phyloP scores from a whole-genome alignment of 1,140 invertebrate genomes.

The Episyrphus balteatus region DNA sequence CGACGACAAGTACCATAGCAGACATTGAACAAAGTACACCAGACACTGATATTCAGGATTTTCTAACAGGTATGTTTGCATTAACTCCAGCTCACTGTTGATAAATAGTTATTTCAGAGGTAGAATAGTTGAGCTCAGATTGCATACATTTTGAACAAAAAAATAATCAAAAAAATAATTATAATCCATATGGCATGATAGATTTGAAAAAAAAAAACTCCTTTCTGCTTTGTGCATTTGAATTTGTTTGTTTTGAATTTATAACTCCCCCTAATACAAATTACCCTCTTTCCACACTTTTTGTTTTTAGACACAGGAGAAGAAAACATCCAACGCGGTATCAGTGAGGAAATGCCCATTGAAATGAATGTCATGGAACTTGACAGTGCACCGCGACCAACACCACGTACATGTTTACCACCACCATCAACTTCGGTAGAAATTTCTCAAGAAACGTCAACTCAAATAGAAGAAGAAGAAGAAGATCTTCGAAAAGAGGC shows the following conservation, averaged over 20 bases:
- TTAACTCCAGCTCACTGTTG: constrained; percentile 7
- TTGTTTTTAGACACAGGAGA: constrained; percentile 7
- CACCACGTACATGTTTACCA: constrained; percentile 7
- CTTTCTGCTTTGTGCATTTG: neutral
- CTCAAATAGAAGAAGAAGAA: neutral
- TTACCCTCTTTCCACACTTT: neutral
- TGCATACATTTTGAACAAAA: constrained; percentile 17
- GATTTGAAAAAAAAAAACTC: too few species aligned
- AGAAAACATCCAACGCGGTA: neutral
- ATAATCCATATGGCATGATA: too few species aligned
- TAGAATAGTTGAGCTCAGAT: constrained; percentile 35
- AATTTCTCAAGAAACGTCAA: too few species aligned
- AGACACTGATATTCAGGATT: constrained; percentile 34
- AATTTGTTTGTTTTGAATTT: neutral
- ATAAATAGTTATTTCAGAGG: constrained; percentile 14
- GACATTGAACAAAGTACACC: constrained; percentile 33
- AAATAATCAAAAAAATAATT: too few species aligned
- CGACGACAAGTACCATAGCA: constrained; percentile 32
- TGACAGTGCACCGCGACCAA: constrained; percentile 22
- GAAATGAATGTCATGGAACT: neutral
- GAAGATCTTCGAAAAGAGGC: too few species aligned
- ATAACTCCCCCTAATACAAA: neutral
- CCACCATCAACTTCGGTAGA: too few species aligned
- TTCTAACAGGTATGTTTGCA: constrained; percentile 25
- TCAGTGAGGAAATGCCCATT: too few species aligned